phyloP scores from a whole-genome alignment of 2,888 invertebrate genomes.

The Panzeria rudis region DNA sequence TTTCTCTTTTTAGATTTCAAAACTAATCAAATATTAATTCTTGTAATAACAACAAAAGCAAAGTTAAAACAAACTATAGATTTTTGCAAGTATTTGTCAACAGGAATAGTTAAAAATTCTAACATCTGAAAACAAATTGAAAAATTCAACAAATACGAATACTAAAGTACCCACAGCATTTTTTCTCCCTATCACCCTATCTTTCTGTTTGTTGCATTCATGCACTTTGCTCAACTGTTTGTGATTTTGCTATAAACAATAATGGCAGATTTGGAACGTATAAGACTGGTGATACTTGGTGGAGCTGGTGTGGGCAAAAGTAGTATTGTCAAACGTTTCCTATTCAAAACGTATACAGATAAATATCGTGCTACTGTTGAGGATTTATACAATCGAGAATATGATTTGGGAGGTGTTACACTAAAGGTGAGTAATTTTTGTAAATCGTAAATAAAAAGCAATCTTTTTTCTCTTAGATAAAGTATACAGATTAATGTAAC shows the following conservation, averaged over 20 bases:
- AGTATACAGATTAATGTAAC: not conserved
- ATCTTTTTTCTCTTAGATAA: not conserved
- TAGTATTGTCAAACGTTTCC: constrained; percentile 91
- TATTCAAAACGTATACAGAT: constrained; percentile 91
- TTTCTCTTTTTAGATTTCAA: not conserved
- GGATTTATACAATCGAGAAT: constrained; percentile 93
- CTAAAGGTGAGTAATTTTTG: constrained; percentile 86
- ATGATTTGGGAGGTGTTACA: constrained; percentile 90
- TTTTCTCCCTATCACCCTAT: too few relatives aligned
- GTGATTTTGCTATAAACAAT: constrained; percentile 39
- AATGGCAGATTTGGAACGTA: constrained; percentile 90
- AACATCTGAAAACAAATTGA: not conserved
- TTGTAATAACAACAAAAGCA: not conserved
- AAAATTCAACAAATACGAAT: constrained; percentile 8
- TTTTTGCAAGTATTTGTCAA: not conserved
- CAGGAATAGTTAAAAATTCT: not conserved
- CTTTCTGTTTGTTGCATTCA: not conserved
- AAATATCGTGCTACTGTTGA: constrained; percentile 94
- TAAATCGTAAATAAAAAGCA: not conserved
- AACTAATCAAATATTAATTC: constrained; percentile 6
- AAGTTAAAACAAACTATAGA: not conserved
- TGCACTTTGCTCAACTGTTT: constrained; percentile 12
- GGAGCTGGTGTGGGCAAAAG: constrained; percentile 94
- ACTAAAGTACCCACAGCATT: not conserved
- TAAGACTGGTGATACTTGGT: constrained; percentile 92